Evolutionary conservation across 2,797 vertebrate species (phyloP).

Genomic region (Oophaga sylvatica): DNA sequence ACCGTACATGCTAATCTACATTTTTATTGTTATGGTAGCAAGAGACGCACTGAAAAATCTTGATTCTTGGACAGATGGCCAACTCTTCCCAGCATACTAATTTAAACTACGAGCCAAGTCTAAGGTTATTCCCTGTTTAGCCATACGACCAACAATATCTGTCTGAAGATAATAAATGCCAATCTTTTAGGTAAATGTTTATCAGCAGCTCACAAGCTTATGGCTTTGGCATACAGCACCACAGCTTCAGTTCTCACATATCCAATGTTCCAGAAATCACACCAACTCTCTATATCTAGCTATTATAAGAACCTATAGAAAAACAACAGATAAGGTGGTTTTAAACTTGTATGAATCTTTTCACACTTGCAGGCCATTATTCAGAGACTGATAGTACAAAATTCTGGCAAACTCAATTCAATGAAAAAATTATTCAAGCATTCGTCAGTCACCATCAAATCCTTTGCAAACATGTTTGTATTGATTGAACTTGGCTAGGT

Average conservation of each 20-base stretch:
- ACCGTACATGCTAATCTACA: constrained; percentile 63
- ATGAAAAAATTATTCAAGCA: too few relatives aligned
- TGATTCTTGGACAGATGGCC: constrained; percentile 65
- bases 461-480: too few relatives aligned
- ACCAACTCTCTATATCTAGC: not conserved
- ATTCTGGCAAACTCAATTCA: too few relatives aligned
- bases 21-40: constrained; percentile 67
- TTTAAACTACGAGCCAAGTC: constrained; percentile 67
- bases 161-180: constrained; percentile 59
- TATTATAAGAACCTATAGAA: not conserved
- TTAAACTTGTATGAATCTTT: not conserved
- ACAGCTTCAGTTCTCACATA: constrained; percentile 32
- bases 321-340: not conserved
- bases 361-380: not conserved
- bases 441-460: not conserved
- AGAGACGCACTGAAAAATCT: constrained; percentile 65
- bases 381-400: not conserved
- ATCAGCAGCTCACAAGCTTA: constrained; percentile 46
- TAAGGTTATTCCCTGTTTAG: constrained; percentile 66
- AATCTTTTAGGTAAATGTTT: constrained; percentile 64
- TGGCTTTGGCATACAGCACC: constrained; percentile 24
- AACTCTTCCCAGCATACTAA: constrained; percentile 65
- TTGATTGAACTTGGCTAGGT: too few relatives aligned
- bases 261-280: constrained; percentile 18
- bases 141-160: constrained; percentile 62